Base-by-base conservation (phyloP, 2,113 vertebrate species). In the Chloroceryle aenea region DNA sequence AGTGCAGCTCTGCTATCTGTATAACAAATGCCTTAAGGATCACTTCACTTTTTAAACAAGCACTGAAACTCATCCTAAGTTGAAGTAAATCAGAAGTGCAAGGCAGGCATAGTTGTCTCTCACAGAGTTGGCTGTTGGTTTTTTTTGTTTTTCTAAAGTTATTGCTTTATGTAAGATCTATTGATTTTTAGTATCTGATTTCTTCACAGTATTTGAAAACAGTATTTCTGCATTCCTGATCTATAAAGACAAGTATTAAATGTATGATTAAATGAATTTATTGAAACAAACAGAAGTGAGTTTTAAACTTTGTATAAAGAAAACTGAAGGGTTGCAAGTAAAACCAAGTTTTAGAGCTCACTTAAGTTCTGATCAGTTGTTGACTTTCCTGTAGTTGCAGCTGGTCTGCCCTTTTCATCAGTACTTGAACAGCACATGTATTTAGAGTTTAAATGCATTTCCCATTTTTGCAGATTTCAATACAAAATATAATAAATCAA, bases 371-470 rank as follows among this genome's bases (percentile, higher is more conserved):
- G 27, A 45, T 10, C 16, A 29, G 23, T 22, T 55, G 72, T 73
- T 76, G 38, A 1, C 26, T 77, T 86, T 34, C 21, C 16, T 63
- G 58, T 23, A 27, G 3, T 45, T 83, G 55, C 64, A 63, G 9
- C 9, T 72, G 20, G 6, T 71, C 40, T 56, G 0, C n/a, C 4
- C 0, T 50, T 87, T 56, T 56, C 10, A 10, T 55, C 36, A 34
- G 12, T n/a, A 17, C 5, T 32, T 36, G 59, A 91, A 91, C 52
- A 64, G 19, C 29, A 2, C 9, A 0, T 23, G 12, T 50, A 26
- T 36, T 91, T 58, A n/a, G 48, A 76, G 16, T 50, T 50, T 52
- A 17, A 86, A 50, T 1, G 3, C 2, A 2, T 72, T 59, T 29
- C 26, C 9, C 2, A 11, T 38, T 93, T 83, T 63, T 43, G 34